These are phyloP conservation scores for Onychomys torridus DNA, from an alignment of 2,797 vertebrate genomes.

Conservation along the genomic window DNA sequence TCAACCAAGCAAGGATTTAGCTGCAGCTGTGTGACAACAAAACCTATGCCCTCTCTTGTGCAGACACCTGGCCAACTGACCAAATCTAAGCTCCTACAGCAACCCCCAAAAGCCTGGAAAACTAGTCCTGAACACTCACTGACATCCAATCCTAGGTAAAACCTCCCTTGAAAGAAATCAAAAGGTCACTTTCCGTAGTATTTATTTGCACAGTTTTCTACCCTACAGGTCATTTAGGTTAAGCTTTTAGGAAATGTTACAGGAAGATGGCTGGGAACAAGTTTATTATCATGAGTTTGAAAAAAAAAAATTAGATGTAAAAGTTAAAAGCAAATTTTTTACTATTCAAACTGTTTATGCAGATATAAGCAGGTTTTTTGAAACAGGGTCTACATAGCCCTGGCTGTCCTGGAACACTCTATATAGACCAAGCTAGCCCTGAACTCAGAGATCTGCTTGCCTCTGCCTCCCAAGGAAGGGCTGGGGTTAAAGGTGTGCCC, in stretches of 20 bases:
- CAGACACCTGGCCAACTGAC: rapidly evolving
- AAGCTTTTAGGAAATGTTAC: constrained; percentile 36
- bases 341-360: background rate
- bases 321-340: background rate
- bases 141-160: background rate
- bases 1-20: background rate
- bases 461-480: background rate
- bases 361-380: background rate
- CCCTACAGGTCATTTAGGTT: background rate
- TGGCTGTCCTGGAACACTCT: background rate
- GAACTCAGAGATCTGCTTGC: background rate
- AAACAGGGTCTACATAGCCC: background rate
- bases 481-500: background rate
- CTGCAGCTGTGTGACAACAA: background rate
- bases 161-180: background rate
- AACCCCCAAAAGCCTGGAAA: background rate
- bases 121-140: background rate
- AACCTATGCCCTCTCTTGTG: background rate
- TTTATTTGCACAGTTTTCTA: background rate
- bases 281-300: background rate
- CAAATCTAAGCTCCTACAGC: background rate
- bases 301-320: background rate
- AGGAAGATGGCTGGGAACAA: constrained; percentile 19
- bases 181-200: background rate
- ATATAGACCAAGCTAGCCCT: too few species aligned